Evolutionary conservation across 2,113 vertebrate genomes (phyloP).

Genomic region (Protobothrops flavoviridis): DNA sequence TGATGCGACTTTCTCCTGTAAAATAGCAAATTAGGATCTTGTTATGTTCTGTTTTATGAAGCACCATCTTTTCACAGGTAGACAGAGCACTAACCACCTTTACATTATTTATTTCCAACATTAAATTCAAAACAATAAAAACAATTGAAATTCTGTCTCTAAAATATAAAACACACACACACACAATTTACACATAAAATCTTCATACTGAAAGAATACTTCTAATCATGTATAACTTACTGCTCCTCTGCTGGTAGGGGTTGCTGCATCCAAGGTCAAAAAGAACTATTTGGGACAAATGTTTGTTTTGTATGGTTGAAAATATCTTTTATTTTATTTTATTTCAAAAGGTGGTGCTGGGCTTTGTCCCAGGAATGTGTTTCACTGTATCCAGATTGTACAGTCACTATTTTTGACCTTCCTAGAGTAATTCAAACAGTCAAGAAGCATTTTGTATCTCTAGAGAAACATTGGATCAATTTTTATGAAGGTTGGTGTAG

Average conservation of each 20-base stretch:
- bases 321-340: constrained; percentile 8
- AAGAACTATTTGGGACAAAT: not conserved
- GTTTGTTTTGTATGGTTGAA: not conserved
- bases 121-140: not conserved
- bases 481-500: constrained; percentile 75
- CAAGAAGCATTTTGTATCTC: constrained; percentile 69
- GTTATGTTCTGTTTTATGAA: not conserved
- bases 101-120: not conserved
- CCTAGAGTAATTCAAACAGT: constrained; percentile 75
- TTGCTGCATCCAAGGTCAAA: not conserved
- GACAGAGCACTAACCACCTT: not conserved
- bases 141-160: not conserved
- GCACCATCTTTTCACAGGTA: not conserved
- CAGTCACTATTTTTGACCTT: constrained; percentile 82
- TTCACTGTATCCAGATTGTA: constrained; percentile 76
- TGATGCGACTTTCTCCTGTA: not conserved
- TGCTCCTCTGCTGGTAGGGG: not conserved
- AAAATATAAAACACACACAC: not conserved
- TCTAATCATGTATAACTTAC: not conserved
- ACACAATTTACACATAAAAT: not conserved
- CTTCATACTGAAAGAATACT: not conserved
- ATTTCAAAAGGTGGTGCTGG: constrained; percentile 77
- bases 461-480: constrained; percentile 61
- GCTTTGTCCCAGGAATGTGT: constrained; percentile 79
- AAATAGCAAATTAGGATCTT: not conserved